Conservation (phyloP, 2,797 vertebrate genomes). For the Sciaenops ocellatus region DNA sequence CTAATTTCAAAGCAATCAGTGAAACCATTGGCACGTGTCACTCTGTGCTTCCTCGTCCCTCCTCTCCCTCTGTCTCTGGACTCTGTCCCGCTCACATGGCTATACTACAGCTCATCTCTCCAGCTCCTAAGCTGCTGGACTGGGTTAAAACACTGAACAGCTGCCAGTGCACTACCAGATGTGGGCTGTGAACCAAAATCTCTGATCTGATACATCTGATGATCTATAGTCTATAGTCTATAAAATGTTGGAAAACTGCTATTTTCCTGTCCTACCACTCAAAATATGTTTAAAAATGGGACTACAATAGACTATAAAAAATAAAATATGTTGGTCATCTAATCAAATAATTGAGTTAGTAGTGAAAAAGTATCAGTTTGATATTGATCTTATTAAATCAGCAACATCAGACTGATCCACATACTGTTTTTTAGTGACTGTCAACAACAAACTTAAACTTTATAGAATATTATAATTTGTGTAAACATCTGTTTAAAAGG, state of each 20-base stretch:
- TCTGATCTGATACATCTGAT: too few species aligned
- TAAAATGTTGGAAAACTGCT: background rate
- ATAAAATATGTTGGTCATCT: background rate
- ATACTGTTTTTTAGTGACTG: background rate
- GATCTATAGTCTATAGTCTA: too few species aligned
- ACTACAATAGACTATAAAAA: background rate
- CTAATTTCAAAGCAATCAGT: conserved; percentile 76
- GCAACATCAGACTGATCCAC: background rate
- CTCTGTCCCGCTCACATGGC: conserved; percentile 31
- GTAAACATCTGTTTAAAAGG: background rate
- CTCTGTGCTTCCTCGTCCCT: conserved; percentile 43
- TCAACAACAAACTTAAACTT: background rate
- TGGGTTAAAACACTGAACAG: conserved; percentile 68
- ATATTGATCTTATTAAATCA: background rate
- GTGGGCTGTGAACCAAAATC: conserved; percentile 65
- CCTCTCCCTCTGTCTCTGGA: conserved; percentile 41
- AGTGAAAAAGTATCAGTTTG: background rate
- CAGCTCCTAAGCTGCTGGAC: conserved; percentile 70
- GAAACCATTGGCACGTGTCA: conserved; percentile 67
- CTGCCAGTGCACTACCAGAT: conserved; percentile 72
- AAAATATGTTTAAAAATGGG: too few species aligned
- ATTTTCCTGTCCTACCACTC: too few species aligned
- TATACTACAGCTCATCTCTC: conserved; percentile 64
- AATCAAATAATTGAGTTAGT: background rate
- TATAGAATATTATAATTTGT: too few species aligned